A percentile compares a stretch with the other conserved stretches of the same genome.
phyloP scores from a whole-genome alignment of 2,113 vertebrate genomes.

The Elephantulus edwardii region DNA sequence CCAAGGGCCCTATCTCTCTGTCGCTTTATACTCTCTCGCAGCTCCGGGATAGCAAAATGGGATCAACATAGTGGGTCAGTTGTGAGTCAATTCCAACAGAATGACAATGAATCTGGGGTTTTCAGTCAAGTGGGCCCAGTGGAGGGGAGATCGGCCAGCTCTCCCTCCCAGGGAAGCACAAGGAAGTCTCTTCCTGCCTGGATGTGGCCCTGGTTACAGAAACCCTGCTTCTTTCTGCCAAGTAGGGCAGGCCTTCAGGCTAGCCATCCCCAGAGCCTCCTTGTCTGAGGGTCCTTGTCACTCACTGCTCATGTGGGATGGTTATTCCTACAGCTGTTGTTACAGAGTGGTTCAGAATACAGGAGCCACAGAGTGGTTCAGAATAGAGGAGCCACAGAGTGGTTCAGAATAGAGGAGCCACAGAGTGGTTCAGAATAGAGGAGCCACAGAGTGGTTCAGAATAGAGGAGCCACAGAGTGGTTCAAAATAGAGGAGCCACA shows the following conservation, averaged over 20 bases:
- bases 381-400: background rate
- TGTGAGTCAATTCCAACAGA: too few relatives aligned
- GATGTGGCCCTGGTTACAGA: rapidly evolving
- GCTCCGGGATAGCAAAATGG: too few relatives aligned
- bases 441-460: background rate
- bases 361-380: background rate
- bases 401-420: background rate
- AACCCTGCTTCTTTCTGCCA: background rate
- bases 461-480: background rate
- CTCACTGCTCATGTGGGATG: too few relatives aligned
- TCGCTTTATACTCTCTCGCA: too few relatives aligned
- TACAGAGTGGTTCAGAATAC: background rate
- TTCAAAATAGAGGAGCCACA: background rate
- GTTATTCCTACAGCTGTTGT: too few relatives aligned
- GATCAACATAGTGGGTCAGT: too few relatives aligned
- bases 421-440: background rate
- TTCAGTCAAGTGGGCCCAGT: too few relatives aligned
- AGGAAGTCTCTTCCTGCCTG: rapidly evolving
- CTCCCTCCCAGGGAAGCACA: background rate
- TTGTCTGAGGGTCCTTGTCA: background rate
- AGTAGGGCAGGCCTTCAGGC: background rate
- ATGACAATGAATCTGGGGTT: too few relatives aligned
- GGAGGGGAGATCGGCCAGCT: background rate
- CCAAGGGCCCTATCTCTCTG: too few relatives aligned
- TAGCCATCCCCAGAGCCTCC: rapidly evolving